phyloP scores from a whole-genome alignment of 2,888 invertebrate genomes.

The Andricus quercusramuli region DNA sequence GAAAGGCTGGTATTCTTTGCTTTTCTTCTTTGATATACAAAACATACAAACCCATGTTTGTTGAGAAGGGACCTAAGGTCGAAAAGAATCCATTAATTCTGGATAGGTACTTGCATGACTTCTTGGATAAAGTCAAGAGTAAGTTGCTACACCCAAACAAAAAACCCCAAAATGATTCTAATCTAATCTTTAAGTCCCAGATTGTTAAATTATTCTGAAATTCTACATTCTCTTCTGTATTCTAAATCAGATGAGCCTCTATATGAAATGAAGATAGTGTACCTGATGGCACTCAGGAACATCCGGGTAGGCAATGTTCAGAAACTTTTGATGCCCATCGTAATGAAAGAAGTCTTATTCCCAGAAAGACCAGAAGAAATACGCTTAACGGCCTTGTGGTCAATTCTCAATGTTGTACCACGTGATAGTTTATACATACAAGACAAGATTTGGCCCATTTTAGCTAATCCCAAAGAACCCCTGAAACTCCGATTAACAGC shows the following conservation, averaged over 20 bases:
- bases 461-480: conserved; percentile 76
- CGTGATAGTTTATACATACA: conserved; percentile 64
- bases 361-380: conserved; percentile 69
- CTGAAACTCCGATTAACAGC: conserved; percentile 77
- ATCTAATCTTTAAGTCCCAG: neutral
- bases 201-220: neutral
- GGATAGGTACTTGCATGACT: conserved; percentile 68
- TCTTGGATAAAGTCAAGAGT: conserved; percentile 72
- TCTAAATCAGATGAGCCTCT: conserved; percentile 59
- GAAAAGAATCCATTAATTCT: conserved; percentile 50
- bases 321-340: conserved; percentile 76
- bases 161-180: neutral
- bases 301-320: conserved; percentile 75
- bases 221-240: neutral
- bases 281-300: conserved; percentile 79
- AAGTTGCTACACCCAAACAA: conserved; percentile 41
- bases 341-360: conserved; percentile 71
- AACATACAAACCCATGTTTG: conserved; percentile 60
- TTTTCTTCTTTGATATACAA: conserved; percentile 78
- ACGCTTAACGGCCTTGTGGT: conserved; percentile 77
- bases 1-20: conserved; percentile 76
- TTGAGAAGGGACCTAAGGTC: neutral
- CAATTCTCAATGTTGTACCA: conserved; percentile 68
- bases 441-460: conserved; percentile 79
- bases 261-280: conserved; percentile 76